Conservation (phyloP, 2,113 vertebrate species). For the Genyomyrus donnyi region DNA sequence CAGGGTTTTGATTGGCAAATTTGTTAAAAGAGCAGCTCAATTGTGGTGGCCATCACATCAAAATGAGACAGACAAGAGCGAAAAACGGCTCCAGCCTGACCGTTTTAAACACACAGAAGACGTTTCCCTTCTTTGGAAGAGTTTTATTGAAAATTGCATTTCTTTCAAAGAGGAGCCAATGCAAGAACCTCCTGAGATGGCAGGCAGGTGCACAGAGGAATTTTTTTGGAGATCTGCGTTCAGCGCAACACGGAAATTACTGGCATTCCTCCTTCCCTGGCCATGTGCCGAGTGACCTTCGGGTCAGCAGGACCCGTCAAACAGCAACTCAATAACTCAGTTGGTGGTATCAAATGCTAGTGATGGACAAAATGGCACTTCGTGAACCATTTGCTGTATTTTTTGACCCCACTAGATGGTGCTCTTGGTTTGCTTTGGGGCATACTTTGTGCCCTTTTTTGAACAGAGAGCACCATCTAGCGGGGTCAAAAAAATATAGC, state of each 20-base stretch:
- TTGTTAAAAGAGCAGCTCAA: neutral
- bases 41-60: neutral
- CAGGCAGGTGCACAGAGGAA: slow-evolving; percentile 19
- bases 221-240: slow-evolving; percentile 14
- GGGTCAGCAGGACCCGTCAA: neutral
- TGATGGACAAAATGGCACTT: neutral
- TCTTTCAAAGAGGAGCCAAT: slow-evolving; percentile 33
- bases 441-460: neutral
- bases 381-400: neutral
- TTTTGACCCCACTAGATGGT: neutral
- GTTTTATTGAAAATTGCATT: slow-evolving; percentile 48
- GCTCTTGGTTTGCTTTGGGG: neutral
- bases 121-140: slow-evolving; percentile 13
- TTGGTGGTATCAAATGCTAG: neutral
- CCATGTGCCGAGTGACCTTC: slow-evolving; percentile 15
- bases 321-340: neutral
- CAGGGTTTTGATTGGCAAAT: neutral
- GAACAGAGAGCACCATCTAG: neutral
- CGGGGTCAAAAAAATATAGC: neutral
- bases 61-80: neutral
- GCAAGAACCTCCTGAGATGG: slow-evolving; percentile 47
- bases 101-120: neutral
- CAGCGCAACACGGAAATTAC: neutral
- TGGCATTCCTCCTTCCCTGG: neutral
- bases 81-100: neutral